Conservation (phyloP, 2,113 vertebrate genomes). For the Anarrhichthys ocellatus region DNA sequence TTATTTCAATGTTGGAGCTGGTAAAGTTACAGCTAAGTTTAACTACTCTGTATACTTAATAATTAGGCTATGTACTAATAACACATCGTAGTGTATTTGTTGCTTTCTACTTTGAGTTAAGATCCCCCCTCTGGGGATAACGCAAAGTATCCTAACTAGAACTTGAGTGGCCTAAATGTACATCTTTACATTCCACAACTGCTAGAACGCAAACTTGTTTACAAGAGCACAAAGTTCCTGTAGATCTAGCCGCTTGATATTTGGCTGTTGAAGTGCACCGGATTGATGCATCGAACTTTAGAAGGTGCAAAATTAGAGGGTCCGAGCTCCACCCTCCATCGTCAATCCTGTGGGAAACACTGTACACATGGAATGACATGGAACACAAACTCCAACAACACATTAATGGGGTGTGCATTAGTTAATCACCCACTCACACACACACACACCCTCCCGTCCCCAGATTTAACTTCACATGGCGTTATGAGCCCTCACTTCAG, state of each 20-base stretch:
- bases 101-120: background rate
- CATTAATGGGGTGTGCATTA: constrained; percentile 29
- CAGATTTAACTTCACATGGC: background rate
- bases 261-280: background rate
- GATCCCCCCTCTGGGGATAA: background rate
- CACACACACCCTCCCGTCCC: background rate
- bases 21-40: background rate
- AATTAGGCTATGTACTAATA: background rate
- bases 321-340: background rate
- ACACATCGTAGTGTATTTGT: background rate
- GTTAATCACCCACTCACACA: background rate
- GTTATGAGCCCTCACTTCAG: constrained; percentile 47
- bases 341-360: background rate
- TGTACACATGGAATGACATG: too few relatives aligned
- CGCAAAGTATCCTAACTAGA: background rate
- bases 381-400: constrained; percentile 1
- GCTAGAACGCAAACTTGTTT: background rate
- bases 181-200: background rate
- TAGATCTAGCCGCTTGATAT: too few relatives aligned
- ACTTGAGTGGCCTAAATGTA: background rate
- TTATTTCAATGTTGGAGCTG: background rate
- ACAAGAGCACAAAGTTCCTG: too few relatives aligned
- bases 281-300: background rate
- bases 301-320: background rate
- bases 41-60: background rate